These are phyloP conservation scores for Dryoscopus gambensis DNA, from an alignment of 2,113 vertebrate genomes.

Conservation along the genomic window DNA sequence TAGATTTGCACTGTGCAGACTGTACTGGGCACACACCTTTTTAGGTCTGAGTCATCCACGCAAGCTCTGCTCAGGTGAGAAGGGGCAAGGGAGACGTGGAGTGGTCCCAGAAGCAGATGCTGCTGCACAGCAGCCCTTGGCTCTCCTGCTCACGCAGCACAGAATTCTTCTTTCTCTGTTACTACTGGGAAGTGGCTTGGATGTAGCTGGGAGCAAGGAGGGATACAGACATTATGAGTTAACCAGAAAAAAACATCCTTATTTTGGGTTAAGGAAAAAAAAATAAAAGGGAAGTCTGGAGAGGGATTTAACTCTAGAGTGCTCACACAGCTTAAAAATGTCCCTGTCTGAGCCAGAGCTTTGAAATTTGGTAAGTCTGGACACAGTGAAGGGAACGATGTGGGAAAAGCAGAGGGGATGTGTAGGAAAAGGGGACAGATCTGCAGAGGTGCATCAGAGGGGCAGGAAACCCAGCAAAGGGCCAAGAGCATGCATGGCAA, in stretches of 20 bases:
- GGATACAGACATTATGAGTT: background rate
- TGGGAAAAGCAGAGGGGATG: background rate
- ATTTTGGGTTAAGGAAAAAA: background rate
- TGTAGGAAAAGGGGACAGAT: background rate
- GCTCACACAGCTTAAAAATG: background rate
- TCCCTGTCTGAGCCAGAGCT: background rate
- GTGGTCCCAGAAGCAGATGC: constrained; percentile 8
- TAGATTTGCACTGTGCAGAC: background rate
- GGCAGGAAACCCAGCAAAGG: background rate
- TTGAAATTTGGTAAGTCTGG: background rate
- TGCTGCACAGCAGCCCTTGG: background rate
- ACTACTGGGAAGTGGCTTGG: background rate
- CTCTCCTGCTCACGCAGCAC: background rate
- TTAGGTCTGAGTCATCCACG: background rate
- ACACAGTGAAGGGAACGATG: background rate
- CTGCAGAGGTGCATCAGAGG: background rate
- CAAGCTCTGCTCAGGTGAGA: background rate
- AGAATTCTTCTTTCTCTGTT: background rate
- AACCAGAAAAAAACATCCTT: background rate
- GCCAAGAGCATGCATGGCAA: background rate
- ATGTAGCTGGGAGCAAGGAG: background rate
- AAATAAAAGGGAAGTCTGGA: background rate
- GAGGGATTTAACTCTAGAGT: background rate
- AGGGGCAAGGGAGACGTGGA: background rate
- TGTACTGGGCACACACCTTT: background rate